Evolutionary conservation across 1,140 invertebrate species (phyloP).

Genomic region (Druon quercuslanigerum): DNA sequence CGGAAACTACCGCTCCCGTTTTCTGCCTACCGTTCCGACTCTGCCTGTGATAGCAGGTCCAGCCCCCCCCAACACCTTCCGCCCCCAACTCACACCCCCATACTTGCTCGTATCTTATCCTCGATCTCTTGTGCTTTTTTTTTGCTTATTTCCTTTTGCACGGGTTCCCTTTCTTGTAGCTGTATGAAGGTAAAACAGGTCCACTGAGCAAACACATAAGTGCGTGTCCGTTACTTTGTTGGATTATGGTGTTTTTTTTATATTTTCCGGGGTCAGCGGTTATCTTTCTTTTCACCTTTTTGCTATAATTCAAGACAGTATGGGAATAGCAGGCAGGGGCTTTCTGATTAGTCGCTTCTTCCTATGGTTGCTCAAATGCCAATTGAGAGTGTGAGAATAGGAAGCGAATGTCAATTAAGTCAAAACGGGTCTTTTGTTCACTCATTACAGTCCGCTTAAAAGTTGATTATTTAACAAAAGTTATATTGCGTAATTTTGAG

Average conservation of each 20-base stretch:
- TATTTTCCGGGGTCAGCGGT: not conserved
- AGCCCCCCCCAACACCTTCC: constrained; percentile 54
- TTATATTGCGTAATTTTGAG: too few species aligned
- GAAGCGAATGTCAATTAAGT: too few species aligned
- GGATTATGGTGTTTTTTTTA: not conserved
- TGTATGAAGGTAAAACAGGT: constrained; percentile 49
- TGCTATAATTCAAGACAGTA: not conserved
- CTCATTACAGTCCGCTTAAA: too few species aligned
- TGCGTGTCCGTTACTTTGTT: constrained; percentile 47
- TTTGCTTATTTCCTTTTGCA: constrained; percentile 35
- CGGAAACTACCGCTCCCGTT: constrained; percentile 49
- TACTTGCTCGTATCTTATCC: constrained; percentile 29
- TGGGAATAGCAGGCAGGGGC: not conserved
- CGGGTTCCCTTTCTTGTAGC: constrained; percentile 19
- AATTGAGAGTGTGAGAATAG: too few species aligned
- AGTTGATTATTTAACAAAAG: too few species aligned
- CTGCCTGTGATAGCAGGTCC: constrained; percentile 43
- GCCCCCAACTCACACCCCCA: constrained; percentile 53
- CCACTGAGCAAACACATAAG: constrained; percentile 50
- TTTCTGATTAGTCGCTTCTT: not conserved
- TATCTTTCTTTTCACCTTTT: not conserved
- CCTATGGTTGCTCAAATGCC: too few species aligned
- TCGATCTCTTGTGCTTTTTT: constrained; percentile 34
- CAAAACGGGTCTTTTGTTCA: too few species aligned
- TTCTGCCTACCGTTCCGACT: constrained; percentile 41